Conservation (phyloP, 2,888 invertebrate species). For the Seira sanloemensis region DNA sequence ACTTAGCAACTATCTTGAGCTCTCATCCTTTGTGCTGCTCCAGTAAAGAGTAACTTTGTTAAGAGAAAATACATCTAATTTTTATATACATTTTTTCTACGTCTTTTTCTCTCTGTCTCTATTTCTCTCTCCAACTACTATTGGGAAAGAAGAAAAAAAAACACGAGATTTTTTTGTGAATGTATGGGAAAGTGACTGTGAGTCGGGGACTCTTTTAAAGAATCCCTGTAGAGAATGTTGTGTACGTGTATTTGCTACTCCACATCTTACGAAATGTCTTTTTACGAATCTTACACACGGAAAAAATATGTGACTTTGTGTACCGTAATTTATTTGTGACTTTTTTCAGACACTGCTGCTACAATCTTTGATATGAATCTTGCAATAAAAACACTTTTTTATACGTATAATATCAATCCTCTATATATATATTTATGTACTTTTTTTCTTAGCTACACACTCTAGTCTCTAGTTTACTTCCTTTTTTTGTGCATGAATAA, state of each 20-base stretch:
- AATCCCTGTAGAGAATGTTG: not conserved
- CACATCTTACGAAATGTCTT: not conserved
- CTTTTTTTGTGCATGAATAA: slow-evolving; percentile 2
- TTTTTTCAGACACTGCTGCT: slow-evolving; percentile 1
- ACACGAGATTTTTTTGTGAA: slow-evolving; percentile 2
- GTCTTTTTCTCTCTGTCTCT: no score
- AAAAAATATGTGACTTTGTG: not conserved
- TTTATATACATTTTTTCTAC: no score
- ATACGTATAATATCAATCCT: no score
- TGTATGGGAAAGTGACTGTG: not conserved
- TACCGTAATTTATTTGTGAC: not conserved
- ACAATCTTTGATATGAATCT: no score
- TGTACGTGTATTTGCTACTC: not conserved
- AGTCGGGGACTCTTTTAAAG: not conserved
- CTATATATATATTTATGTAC: not conserved
- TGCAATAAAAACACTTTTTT: slow-evolving; percentile 13
- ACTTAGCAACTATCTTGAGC: no score
- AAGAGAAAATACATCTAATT: no score
- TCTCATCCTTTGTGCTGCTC: no score
- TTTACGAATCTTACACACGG: not conserved
- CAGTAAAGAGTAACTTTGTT: no score
- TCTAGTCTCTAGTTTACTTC: slow-evolving; percentile 16
- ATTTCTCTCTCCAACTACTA: no score
- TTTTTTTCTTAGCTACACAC: not conserved
- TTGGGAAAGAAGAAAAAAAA: no score